These are phyloP conservation scores for Exaiptasia diaphana DNA, from an alignment of 64 coral and sea anemone genomes.

Conservation along the genomic window DNA sequence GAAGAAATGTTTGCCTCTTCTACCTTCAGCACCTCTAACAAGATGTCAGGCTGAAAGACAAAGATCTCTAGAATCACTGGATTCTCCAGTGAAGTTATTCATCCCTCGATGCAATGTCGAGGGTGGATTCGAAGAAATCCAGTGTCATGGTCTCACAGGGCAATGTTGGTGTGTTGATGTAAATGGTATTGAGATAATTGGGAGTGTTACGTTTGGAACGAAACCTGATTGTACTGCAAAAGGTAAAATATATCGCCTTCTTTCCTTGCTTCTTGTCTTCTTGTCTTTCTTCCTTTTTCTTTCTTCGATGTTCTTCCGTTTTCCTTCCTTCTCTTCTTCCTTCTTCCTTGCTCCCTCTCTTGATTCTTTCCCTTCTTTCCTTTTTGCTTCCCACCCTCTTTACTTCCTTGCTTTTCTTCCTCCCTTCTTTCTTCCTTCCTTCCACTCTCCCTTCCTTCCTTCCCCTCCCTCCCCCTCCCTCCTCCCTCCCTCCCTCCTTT, in stretches of 20 bases:
- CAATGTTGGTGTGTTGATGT: conserved; percentile 82
- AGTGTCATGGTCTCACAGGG: conserved; percentile 54
- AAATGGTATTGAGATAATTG: conserved; percentile 63
- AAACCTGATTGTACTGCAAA: conserved; percentile 46
- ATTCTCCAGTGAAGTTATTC: background rate
- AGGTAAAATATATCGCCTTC: too few species aligned
- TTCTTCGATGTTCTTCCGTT: background rate
- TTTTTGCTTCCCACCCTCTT: too few species aligned
- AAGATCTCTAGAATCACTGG: background rate
- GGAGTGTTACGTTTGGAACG: conserved; percentile 1
- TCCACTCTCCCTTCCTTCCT: too few species aligned
- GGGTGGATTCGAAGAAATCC: conserved; percentile 36
- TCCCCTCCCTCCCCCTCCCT: too few species aligned
- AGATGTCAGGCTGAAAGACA: background rate
- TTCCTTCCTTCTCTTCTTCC: too few species aligned
- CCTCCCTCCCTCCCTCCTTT: too few species aligned
- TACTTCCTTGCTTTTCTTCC: too few species aligned
- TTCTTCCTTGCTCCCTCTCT: too few species aligned
- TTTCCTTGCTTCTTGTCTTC: too few species aligned
- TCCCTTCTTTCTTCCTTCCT: too few species aligned
- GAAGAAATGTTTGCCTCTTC: too few species aligned
- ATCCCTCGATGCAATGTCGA: conserved; percentile 57
- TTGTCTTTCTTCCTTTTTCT: background rate
- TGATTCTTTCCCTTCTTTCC: too few species aligned
- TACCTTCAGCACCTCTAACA: conserved; percentile 5